phyloP scores from a whole-genome alignment of 2,888 invertebrate genomes.

The Trissolcus brochymenae region DNA sequence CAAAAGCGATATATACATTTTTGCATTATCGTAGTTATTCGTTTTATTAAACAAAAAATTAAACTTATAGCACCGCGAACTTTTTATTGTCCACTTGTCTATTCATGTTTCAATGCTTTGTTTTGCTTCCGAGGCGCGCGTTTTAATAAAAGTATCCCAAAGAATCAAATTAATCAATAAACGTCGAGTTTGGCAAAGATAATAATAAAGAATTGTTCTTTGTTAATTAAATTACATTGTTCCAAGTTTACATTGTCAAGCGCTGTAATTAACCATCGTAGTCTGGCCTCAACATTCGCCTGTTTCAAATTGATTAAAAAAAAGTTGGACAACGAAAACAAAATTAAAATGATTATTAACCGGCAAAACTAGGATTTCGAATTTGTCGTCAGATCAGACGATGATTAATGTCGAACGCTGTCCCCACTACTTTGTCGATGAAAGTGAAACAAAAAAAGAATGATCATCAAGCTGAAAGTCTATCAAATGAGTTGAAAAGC shows the following conservation, averaged over 20 bases:
- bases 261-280: conserved; percentile 42
- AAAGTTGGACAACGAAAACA: conserved; percentile 7
- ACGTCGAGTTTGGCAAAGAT: conserved; percentile 34
- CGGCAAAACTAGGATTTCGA: neutral
- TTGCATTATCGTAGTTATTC: neutral
- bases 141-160: conserved; percentile 29
- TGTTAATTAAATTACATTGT: conserved; percentile 45
- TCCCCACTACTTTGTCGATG: conserved; percentile 22
- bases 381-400: neutral
- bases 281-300: conserved; percentile 32
- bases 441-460: conserved; percentile 31
- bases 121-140: conserved; percentile 15
- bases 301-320: conserved; percentile 4
- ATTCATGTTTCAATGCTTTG: conserved; percentile 24
- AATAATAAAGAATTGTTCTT: conserved; percentile 46
- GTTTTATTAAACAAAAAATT: neutral
- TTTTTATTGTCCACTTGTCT: conserved; percentile 4
- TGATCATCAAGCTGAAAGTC: conserved; percentile 31
- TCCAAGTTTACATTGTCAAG: conserved; percentile 46
- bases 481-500: conserved; percentile 41
- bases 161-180: conserved; percentile 46
- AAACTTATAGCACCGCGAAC: too few relatives aligned
- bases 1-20: conserved; percentile 57
- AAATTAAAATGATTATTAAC: conserved; percentile 1
- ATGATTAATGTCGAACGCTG: conserved; percentile 4